phyloP scores from a whole-genome alignment of 92 coral and sea anemone species.

The Galaxea fascicularis region DNA sequence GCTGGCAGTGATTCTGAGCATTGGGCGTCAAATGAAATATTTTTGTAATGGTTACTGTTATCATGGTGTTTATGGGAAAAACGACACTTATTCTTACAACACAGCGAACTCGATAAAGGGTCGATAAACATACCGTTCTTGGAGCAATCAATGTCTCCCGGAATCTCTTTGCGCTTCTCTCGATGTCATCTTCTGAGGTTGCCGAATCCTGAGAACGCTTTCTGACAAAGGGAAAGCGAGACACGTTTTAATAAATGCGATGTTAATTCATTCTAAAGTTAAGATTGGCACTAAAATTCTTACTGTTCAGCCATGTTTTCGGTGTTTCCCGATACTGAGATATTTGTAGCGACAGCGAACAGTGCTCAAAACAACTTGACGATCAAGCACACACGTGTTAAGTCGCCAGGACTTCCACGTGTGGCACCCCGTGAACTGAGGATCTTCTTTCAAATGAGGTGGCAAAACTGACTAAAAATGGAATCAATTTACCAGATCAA shows the following conservation, averaged over 20 bases:
- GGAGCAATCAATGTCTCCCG: no score
- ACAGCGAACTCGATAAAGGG: neutral
- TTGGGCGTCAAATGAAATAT: neutral
- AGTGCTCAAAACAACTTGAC: no score
- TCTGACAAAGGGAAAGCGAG: neutral
- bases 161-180: neutral
- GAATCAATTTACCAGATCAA: neutral
- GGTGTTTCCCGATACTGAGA: no score
- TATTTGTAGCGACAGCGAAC: no score
- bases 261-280: neutral
- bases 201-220: neutral
- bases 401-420: neutral
- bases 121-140: neutral
- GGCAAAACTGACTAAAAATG: neutral
- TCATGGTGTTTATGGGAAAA: neutral
- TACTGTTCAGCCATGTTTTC: neutral
- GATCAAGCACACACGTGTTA: slow-evolving; percentile 12
- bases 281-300: neutral
- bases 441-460: no score
- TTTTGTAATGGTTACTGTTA: neutral
- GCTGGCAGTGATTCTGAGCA: neutral
- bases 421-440: neutral
- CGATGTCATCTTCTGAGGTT: neutral
- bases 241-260: neutral
- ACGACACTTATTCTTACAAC: neutral